Base-by-base conservation (phyloP, 2,888 invertebrate genomes). In the Arenicola marina region DNA sequence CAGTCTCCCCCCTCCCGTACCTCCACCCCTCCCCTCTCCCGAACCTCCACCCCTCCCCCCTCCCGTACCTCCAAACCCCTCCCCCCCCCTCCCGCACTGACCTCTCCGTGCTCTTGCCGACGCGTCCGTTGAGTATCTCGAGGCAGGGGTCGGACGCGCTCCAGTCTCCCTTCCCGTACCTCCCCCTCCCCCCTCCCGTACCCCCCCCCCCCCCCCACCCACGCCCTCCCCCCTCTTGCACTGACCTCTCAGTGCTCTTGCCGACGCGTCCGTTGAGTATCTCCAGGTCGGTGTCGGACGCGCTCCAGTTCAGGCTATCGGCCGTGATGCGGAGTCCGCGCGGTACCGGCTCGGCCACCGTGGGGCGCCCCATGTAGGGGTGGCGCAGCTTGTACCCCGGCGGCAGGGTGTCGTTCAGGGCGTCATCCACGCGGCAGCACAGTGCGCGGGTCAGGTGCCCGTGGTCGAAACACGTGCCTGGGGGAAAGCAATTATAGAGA, bases 381-480 rank as follows among this genome's bases (percentile, higher is more conserved):
- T 62, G 53, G 26, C 62, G 29, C 0, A 78, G 76, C 54, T 77
- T 76, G 62, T 77, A 73, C 1, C 71, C 68, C 0, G 55, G 26
- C 1, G 76, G 77, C 18, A 80, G 65, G 11, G 68, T 62, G 4
- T 72, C 67, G 18, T 63, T 57, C 0, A 79, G 54, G 1, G 71
- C 61, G 21, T 74, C 73, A 48, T 77, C 74, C 11, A 79, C 66
- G 21, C 80, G 73, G 54, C 80, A 79, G 62, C 79, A 79, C 1
- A 74, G 59, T 2, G 79, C 75, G 24, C 80, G 68, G 7, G 73
- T 67, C 44, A 77, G 62, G 59, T 79, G 77, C 24, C 80, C 78
- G 62, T 80, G 80, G 58, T 78, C 75, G 65, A 69, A 78, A 4
- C 28, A 18, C 11, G 58, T 18, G 45, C 61, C 61, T 61, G 28